Evolutionary conservation across 2,797 vertebrate genomes (phyloP).

Genomic region (Lycodopsis pacificus): DNA sequence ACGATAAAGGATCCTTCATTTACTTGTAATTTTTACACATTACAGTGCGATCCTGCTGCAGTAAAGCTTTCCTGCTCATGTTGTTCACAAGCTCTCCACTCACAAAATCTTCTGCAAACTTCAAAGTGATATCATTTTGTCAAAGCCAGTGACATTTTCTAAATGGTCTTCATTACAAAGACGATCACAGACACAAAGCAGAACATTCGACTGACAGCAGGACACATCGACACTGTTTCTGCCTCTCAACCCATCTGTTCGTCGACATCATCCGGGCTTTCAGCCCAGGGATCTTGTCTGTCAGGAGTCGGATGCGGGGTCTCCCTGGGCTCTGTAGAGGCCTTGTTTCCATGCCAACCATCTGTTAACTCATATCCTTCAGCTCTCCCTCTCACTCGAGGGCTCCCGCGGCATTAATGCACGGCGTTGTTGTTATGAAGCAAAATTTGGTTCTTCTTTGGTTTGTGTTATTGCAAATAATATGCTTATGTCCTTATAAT

Average conservation of each 20-base stretch:
- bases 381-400: slow-evolving; percentile 11
- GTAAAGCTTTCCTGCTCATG: too few species aligned
- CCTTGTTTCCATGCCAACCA: slow-evolving; percentile 72
- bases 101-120: too few species aligned
- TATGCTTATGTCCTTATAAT: too few species aligned
- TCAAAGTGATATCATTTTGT: not conserved
- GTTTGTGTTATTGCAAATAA: too few species aligned
- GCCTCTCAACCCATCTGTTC: slow-evolving; percentile 37
- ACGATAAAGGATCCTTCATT: too few species aligned
- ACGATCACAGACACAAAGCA: slow-evolving; percentile 19
- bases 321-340: slow-evolving; percentile 36
- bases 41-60: too few species aligned
- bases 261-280: slow-evolving; percentile 30
- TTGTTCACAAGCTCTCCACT: too few species aligned
- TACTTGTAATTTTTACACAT: too few species aligned
- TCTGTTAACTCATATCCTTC: slow-evolving; percentile 52
- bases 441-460: too few species aligned
- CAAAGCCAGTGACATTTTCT: not conserved
- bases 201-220: not conserved
- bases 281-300: slow-evolving; percentile 40
- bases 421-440: not conserved
- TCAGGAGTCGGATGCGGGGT: slow-evolving; percentile 44
- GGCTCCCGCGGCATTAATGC: not conserved
- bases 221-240: slow-evolving; percentile 9
- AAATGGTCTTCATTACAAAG: not conserved